Base-by-base conservation (phyloP, 2,888 invertebrate species). In the Embidobia sp. region DNA sequence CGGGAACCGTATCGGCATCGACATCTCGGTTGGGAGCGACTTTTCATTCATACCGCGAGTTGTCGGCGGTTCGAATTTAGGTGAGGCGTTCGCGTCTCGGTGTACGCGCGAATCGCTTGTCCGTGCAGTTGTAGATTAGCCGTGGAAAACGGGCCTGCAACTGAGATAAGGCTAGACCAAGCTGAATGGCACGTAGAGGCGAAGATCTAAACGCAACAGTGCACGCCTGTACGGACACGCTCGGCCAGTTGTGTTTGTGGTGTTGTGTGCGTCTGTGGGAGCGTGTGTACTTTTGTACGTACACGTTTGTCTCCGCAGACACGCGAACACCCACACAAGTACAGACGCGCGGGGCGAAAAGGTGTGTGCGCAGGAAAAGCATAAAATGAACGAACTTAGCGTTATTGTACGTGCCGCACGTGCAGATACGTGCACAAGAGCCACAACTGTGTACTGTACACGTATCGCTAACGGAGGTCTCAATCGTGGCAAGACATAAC, bases 381-480 rank as follows among this genome's bases (percentile, higher is more conserved):
- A 73, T 78, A 64, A 76, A 76, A 72, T 35, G 72, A 72, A 66
- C 57, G 29, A 70, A 77, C 64, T 66, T 66, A 53, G 61, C 72
- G 66, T 72, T 72, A 72, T 72, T 66, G 64, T 66, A 72, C 77
- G 70, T 40, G 66, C 29, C 67, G 59, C 66, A 67, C 55, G 59
- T 67, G 76, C 51, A 64, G 22, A 61, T 66, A 66, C 59, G 46
- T 64, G 55, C 42, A 77, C 15, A 49, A 73, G 51, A 61, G 61
- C 29, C 42, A 42, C 49, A 15, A 37, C 49, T 51, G 57, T 55
- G 59, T 77, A 66, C 72, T 57, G 27, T 61, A 26, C 59, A 67
- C 61, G 76, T 80, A 81, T 83, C 77, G 80, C 83, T 81, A 80
- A 84, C 85, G 81, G 83, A 86, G 86, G 85, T 85, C 87, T 87